Base-by-base conservation (phyloP, 2,113 vertebrate species). In the Mungos mungo region DNA sequence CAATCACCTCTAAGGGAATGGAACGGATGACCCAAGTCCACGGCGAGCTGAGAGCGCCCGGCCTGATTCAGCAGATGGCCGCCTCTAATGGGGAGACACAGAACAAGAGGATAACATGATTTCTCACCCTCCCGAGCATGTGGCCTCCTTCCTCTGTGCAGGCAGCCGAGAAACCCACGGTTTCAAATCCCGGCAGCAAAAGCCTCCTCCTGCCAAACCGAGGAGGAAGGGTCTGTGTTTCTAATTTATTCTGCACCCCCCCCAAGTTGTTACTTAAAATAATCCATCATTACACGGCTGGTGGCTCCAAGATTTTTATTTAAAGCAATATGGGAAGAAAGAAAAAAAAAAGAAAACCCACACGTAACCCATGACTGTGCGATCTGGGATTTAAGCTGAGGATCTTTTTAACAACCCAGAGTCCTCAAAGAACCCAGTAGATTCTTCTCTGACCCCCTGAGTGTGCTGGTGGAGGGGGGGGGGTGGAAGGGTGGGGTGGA, bases 281-380 rank as follows among this genome's bases (percentile, higher is more conserved):
- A 97, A 95, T 97, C 97, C 94, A 96, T 95, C 27, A 12, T 95
- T 54, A 96, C 93, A 80, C 93, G 8, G 15, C 66, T 88, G 96
- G 95, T 98, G 97, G 96, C 93, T 97, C 97, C 96, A 90, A 97
- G 95, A 97, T 93, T 97, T 98, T 98, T 98, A 97, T 76, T 96
- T 82, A 94, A 97, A 98, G 97, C n/a, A 93, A 97, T 96, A 96
- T 50, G 95, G 96, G 54, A 15, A 72, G 6, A 88, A n/a, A 69
- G 45, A 68, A 60, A 60, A 90, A 76, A 76, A 69, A 76, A 63
- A 89, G 80, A 80, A 91, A 97, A 93, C 90, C 95, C 86, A 97
- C 97, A 96, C 77, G 29, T 54, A 86, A 97, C 69, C 97, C 86
- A 7, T 82, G 94, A 93, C 86, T 84, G 57, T 60, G 96, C 45